Percentiles rank a stretch among this genome's conserved stretches.
Evolutionary conservation across 2,888 invertebrate genomes (phyloP).

Genomic region (Coleophora flavipennella): DNA sequence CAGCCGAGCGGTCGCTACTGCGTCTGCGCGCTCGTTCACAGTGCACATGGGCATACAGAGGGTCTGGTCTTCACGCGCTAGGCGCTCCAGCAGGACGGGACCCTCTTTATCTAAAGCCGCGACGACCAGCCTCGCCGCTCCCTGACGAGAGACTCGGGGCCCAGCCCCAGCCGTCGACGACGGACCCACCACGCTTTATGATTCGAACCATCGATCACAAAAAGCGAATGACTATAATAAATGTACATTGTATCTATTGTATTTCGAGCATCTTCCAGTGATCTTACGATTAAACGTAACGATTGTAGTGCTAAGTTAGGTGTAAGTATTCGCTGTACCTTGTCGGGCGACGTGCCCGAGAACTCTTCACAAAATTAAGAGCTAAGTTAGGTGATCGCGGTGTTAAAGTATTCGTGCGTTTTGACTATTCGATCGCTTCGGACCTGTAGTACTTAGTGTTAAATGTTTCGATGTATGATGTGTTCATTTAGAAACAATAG

Average conservation of each 20-base stretch:
- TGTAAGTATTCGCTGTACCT: constrained; percentile 58
- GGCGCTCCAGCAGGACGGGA: too few relatives aligned
- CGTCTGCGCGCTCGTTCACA: too few relatives aligned
- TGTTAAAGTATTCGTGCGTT: constrained; percentile 45
- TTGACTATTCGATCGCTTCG: constrained; percentile 50
- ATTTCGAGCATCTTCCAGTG: constrained; percentile 67
- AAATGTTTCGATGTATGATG: constrained; percentile 65
- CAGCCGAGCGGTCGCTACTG: constrained; percentile 1
- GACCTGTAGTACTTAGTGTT: constrained; percentile 59
- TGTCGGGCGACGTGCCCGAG: constrained; percentile 47
- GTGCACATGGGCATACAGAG: too few relatives aligned
- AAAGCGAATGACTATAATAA: constrained; percentile 38
- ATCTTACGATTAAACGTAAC: constrained; percentile 57
- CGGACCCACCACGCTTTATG: constrained; percentile 30
- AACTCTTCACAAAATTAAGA: constrained; percentile 63
- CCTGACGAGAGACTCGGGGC: constrained; percentile 21
- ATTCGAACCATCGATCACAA: constrained; percentile 28
- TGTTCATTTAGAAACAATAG: constrained; percentile 65
- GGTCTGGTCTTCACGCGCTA: too few relatives aligned
- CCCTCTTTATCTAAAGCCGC: too few relatives aligned
- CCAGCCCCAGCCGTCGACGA: constrained; percentile 13
- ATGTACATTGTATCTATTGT: constrained; percentile 45
- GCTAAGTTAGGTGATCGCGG: constrained; percentile 53
- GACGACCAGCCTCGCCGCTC: background rate
- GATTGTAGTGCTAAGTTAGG: constrained; percentile 58